Evolutionary conservation across 2,888 invertebrate genomes (phyloP).

Genomic region (Lysandra coridon): DNA sequence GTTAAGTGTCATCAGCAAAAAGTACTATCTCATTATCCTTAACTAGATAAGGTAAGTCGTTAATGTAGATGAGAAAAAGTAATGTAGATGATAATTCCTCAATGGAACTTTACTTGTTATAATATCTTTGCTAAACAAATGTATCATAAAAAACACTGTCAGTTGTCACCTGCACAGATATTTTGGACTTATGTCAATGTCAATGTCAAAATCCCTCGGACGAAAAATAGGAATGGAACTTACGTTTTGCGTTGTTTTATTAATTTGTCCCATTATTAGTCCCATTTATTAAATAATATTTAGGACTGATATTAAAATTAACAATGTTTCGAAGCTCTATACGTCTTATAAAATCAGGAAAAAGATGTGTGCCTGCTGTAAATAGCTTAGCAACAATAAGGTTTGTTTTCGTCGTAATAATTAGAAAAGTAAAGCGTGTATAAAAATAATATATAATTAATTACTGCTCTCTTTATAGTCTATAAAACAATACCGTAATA

Average conservation of each 20-base stretch:
- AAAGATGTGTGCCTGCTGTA: constrained; percentile 47
- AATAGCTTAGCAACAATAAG: constrained; percentile 4
- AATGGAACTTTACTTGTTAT: too few relatives aligned
- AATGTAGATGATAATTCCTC: too few relatives aligned
- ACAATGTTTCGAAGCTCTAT: constrained; percentile 44
- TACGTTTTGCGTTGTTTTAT: not conserved
- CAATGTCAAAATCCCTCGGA: not conserved
- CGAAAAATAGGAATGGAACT: not conserved
- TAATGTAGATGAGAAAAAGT: too few relatives aligned
- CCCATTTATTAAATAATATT: not conserved
- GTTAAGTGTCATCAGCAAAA: too few relatives aligned
- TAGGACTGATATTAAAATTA: not conserved
- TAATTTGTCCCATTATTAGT: not conserved
- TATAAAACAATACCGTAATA: not conserved
- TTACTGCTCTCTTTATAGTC: not conserved
- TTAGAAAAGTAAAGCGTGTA: not conserved
- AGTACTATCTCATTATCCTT: too few relatives aligned
- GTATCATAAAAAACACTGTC: too few relatives aligned
- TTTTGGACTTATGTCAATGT: not conserved
- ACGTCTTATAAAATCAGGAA: constrained; percentile 41
- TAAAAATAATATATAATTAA: not conserved
- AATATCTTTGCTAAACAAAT: too few relatives aligned
- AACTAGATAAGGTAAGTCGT: too few relatives aligned
- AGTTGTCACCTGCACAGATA: too few relatives aligned
- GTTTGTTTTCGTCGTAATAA: constrained; percentile 20